Evolutionary conservation across 2,113 vertebrate genomes (phyloP), one percentile per base, ranked within the genome.

Genomic region (Caranx ignobilis): DNA sequence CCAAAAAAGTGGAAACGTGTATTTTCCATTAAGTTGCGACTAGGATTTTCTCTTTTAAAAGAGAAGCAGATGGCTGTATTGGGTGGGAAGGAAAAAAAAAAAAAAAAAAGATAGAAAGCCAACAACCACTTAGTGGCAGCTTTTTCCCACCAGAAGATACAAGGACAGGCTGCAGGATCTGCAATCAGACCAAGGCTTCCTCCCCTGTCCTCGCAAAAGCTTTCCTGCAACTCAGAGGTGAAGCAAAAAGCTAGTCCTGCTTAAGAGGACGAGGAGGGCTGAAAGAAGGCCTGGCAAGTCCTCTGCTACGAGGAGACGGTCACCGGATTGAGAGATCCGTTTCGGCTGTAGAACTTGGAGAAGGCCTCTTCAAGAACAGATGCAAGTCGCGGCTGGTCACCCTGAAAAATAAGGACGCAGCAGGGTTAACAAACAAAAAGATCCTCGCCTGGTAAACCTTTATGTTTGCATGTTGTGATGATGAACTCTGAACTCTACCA

Each of bases 331-430:
- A 98, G 95, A 61, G 96, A 96, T 18, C 95, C 98, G 0, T 96
- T 99, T 77, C 98, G 95, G 88, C 95, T 97, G 90, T 97, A 98
- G 95, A 98, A 99, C 94, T 96, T 99, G 75, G 93, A 96, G 93
- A 99, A 97, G 18, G 98, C 97, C 92, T 99, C 98, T 95, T 99
- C 98, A 57, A 99, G 96, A 95, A 99, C 96, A 64, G 96, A 97
- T 55, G 97, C 93, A 12, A 99, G 95, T 68, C 96, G 94, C 50
- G 94, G 96, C 94, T 99, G 98, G 91, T 99, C 98, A 8, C 96
- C 96, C 98, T 99, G 89, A 34, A 55, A 11, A 55, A 11, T 1
- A 1, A 5, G 62, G 73, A 73, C 2, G 74, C 3, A 21, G 11
- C 0, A 2, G 26, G 34, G 59, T 59, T 7, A 47, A 2, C 15